Evolutionary conservation across 92 coral and sea anemone genomes (phyloP).

Genomic region (Diadumene lineata): DNA sequence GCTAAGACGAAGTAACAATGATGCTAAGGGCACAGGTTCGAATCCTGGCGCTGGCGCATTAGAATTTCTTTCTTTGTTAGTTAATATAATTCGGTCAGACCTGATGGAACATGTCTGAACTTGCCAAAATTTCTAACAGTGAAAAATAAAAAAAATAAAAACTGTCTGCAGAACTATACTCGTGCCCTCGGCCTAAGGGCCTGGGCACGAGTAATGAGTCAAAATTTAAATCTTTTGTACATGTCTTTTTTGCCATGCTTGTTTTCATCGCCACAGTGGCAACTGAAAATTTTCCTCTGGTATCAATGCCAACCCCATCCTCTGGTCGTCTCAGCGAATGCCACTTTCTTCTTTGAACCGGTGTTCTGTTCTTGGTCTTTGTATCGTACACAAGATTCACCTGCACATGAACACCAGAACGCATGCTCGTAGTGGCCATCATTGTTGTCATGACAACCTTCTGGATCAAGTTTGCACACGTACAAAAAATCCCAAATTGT

Average conservation of each 20-base stretch:
- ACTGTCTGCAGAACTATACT: too few relatives aligned
- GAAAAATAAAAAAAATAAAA: too few relatives aligned
- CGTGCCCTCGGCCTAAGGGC: too few relatives aligned
- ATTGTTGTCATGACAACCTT: conserved; percentile 39
- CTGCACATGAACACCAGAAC: not conserved
- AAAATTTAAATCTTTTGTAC: too few relatives aligned
- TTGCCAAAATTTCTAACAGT: too few relatives aligned
- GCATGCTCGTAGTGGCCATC: conserved; percentile 34
- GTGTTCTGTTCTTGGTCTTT: not conserved
- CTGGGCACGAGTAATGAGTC: not conserved
- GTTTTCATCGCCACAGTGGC: not conserved
- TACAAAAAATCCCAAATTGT: too few relatives aligned
- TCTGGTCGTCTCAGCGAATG: not conserved
- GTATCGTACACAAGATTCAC: not conserved
- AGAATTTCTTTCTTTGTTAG: too few relatives aligned
- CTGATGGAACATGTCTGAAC: too few relatives aligned
- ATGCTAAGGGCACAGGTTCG: too few relatives aligned
- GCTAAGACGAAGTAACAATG: too few relatives aligned
- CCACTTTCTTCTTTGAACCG: not conserved
- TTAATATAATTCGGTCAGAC: too few relatives aligned
- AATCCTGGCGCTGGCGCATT: too few relatives aligned
- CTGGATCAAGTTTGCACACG: conserved; percentile 33
- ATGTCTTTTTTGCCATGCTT: not conserved
- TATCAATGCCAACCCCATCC: conserved; percentile 3
- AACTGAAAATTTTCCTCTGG: not conserved